phyloP scores from a whole-genome alignment of 2,888 invertebrate genomes.

The Oasisia sp. region DNA sequence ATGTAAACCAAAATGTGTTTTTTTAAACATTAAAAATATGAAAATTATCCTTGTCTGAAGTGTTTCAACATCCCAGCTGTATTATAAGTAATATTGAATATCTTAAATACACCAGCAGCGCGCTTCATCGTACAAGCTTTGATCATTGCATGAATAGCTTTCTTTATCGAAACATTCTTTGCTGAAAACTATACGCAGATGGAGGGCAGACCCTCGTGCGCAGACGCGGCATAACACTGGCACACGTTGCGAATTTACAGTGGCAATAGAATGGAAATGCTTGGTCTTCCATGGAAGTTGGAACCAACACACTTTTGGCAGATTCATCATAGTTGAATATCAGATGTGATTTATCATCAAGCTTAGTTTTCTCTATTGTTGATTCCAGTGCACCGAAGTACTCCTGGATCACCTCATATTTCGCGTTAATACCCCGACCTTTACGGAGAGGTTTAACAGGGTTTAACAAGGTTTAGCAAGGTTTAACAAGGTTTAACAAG shows the following conservation, averaged over 20 bases:
- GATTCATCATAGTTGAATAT: slow-evolving; percentile 24
- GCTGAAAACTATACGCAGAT: too few relatives aligned
- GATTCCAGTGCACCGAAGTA: neutral
- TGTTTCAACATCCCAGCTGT: neutral
- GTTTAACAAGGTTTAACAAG: too few relatives aligned
- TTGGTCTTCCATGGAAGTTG: neutral
- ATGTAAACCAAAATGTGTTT: neutral
- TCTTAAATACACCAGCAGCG: too few relatives aligned
- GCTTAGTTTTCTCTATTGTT: neutral
- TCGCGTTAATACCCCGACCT: neutral
- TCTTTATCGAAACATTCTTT: too few relatives aligned
- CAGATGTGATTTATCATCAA: neutral
- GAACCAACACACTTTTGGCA: neutral
- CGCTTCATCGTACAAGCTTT: too few relatives aligned
- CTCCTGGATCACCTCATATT: neutral
- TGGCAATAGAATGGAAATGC: neutral
- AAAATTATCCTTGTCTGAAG: neutral
- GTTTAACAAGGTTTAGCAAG: too few relatives aligned
- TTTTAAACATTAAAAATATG: neutral
- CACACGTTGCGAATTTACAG: too few relatives aligned
- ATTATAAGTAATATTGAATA: neutral
- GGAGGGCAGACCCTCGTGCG: too few relatives aligned
- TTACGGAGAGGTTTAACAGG: neutral
- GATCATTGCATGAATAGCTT: too few relatives aligned
- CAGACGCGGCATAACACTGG: too few relatives aligned